Conservation (phyloP, 2,797 vertebrate species). For the Poeciliopsis presidionis region DNA sequence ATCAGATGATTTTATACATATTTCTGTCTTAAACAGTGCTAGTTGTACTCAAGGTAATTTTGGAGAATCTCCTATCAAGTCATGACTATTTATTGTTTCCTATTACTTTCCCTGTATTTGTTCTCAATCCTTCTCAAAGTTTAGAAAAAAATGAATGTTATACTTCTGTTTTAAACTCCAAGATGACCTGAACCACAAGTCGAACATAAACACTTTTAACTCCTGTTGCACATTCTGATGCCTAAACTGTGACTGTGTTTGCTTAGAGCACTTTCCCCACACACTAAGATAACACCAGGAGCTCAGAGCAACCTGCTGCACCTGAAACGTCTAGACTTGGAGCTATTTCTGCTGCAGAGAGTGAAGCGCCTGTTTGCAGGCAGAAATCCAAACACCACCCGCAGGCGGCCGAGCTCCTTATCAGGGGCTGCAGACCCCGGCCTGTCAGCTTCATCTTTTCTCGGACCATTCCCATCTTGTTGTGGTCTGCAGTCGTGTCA, state of each 20-base stretch:
- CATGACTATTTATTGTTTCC: neutral
- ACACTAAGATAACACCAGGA: slow-evolving; percentile 19
- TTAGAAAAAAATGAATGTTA: neutral
- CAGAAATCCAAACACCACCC: slow-evolving; percentile 78
- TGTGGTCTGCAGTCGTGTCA: slow-evolving; percentile 57
- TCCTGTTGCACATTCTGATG: slow-evolving; percentile 19
- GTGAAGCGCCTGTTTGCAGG: slow-evolving; percentile 55
- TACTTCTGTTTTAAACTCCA: slow-evolving; percentile 4
- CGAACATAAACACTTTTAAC: slow-evolving; percentile 30
- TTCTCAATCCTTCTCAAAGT: neutral
- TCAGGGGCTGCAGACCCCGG: slow-evolving; percentile 69
- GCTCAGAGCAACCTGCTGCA: slow-evolving; percentile 58
- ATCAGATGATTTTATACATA: neutral
- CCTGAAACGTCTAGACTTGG: slow-evolving; percentile 40
- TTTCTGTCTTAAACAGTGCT: neutral
- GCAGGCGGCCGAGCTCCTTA: slow-evolving; percentile 74
- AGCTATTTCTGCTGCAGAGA: slow-evolving; percentile 46
- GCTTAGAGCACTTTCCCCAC: slow-evolving; percentile 15
- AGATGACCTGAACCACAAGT: slow-evolving; percentile 24
- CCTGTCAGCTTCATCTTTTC: slow-evolving; percentile 67
- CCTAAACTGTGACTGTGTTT: slow-evolving; percentile 21
- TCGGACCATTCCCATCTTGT: slow-evolving; percentile 53
- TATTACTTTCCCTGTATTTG: neutral
- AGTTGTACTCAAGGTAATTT: neutral
- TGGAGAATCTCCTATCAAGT: neutral